Conservation (phyloP, 2,113 vertebrate genomes). For the Pollimyrus isidori region DNA sequence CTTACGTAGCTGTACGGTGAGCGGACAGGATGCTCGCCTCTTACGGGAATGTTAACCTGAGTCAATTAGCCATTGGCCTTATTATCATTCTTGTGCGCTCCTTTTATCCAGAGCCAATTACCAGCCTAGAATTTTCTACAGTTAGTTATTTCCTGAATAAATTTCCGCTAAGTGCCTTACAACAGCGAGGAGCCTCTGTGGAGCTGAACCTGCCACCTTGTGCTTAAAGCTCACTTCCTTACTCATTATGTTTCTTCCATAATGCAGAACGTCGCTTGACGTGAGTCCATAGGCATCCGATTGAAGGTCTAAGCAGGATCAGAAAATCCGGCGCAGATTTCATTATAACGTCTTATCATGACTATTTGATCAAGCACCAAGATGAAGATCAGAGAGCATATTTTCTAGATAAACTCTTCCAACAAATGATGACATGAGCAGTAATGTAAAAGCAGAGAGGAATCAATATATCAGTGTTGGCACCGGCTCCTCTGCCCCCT, state of each 20-base stretch:
- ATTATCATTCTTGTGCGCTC: background rate
- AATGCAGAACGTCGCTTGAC: background rate
- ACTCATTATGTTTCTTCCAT: background rate
- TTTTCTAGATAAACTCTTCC: background rate
- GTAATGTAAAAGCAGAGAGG: background rate
- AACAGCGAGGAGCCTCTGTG: background rate
- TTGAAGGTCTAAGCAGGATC: background rate
- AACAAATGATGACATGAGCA: background rate
- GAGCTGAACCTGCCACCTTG: background rate
- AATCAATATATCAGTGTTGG: background rate
- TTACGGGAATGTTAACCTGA: background rate
- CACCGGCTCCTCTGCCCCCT: background rate
- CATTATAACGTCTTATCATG: background rate
- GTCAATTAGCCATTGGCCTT: background rate
- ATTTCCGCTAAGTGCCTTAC: background rate
- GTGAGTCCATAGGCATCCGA: background rate
- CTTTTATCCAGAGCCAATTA: constrained; percentile 3
- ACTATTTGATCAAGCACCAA: background rate
- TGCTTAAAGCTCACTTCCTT: background rate
- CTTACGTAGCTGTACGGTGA: background rate
- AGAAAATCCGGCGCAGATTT: background rate
- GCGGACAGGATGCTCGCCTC: background rate
- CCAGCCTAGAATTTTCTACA: background rate
- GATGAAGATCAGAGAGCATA: background rate
- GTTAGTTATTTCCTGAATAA: constrained; percentile 2